A percentile compares a stretch with the other conserved stretches of the same genome.
These are phyloP conservation scores for Pristis pectinata DNA, from an alignment of 2,797 vertebrate genomes.

Conservation along the genomic window DNA sequence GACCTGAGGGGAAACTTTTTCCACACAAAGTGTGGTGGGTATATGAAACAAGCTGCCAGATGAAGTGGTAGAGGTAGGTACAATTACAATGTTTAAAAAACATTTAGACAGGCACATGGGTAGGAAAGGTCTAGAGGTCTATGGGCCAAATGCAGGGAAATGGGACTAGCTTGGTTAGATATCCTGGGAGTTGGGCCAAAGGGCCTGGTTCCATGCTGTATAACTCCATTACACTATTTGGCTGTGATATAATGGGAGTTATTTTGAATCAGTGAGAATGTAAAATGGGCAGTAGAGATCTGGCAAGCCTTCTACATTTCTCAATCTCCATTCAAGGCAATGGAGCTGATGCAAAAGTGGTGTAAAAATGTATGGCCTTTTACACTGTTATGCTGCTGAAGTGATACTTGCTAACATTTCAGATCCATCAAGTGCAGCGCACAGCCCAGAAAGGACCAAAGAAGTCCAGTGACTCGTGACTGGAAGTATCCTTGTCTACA, in stretches of 20 bases:
- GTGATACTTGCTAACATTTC: background rate
- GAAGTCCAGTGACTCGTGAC: background rate
- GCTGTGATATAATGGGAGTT: background rate
- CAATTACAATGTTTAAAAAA: too few species aligned
- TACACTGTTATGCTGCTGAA: background rate
- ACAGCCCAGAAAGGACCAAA: background rate
- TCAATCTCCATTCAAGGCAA: background rate
- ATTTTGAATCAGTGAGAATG: background rate
- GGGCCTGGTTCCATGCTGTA: too few species aligned
- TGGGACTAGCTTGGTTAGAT: too few species aligned
- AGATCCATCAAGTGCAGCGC: background rate
- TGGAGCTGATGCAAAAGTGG: background rate
- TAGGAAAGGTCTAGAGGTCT: too few species aligned
- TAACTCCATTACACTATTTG: too few species aligned
- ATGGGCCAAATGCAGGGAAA: too few species aligned
- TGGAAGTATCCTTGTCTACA: background rate
- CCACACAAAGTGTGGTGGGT: too few species aligned
- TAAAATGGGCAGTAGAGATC: background rate
- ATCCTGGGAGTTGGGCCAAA: too few species aligned
- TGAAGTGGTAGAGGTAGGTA: too few species aligned
- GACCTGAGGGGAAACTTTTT: too few species aligned
- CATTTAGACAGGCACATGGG: too few species aligned
- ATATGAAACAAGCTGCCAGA: too few species aligned
- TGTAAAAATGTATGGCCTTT: background rate
- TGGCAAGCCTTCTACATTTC: background rate